Percentiles rank a stretch among this genome's conserved stretches.
These are phyloP conservation scores for Iselma pallidipennis DNA, from an alignment of 2,888 invertebrate species.

Conservation along the genomic window DNA sequence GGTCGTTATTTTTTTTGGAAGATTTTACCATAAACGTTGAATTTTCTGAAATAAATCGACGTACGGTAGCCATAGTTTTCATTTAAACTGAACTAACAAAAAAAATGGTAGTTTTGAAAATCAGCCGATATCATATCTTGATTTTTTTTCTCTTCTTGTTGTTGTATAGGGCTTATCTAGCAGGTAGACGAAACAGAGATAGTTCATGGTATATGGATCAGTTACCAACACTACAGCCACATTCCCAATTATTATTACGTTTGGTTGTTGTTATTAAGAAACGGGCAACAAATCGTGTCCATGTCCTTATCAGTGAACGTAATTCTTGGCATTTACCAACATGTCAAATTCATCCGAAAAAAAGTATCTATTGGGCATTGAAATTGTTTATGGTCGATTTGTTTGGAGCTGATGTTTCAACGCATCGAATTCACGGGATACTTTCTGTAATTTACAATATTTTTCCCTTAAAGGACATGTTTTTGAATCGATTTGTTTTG, in stretches of 20 bases:
- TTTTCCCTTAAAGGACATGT: not conserved
- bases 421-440: slow-evolving; percentile 81
- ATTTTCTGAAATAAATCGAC: slow-evolving; percentile 22
- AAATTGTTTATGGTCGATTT: slow-evolving; percentile 90
- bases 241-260: slow-evolving; percentile 75
- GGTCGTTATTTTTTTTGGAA: too few species aligned
- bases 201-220: slow-evolving; percentile 72
- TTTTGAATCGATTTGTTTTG: slow-evolving; percentile 18
- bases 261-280: slow-evolving; percentile 80
- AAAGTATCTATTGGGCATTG: slow-evolving; percentile 84
- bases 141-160: not conserved
- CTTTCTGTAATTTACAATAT: slow-evolving; percentile 58
- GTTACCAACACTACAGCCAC: slow-evolving; percentile 70
- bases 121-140: not conserved
- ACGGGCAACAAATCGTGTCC: slow-evolving; percentile 78
- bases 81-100: too few species aligned
- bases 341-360: slow-evolving; percentile 85
- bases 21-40: slow-evolving; percentile 42
- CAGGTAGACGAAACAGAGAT: slow-evolving; percentile 39
- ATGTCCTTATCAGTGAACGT: slow-evolving; percentile 85
- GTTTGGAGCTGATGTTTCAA: slow-evolving; percentile 84
- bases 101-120: too few species aligned
- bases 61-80: slow-evolving; percentile 33
- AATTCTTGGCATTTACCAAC: slow-evolving; percentile 82
- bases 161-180: slow-evolving; percentile 40